These are phyloP conservation scores for Leucoraja ocellata DNA, from an alignment of 2,797 vertebrate species.

Conservation along the genomic window DNA sequence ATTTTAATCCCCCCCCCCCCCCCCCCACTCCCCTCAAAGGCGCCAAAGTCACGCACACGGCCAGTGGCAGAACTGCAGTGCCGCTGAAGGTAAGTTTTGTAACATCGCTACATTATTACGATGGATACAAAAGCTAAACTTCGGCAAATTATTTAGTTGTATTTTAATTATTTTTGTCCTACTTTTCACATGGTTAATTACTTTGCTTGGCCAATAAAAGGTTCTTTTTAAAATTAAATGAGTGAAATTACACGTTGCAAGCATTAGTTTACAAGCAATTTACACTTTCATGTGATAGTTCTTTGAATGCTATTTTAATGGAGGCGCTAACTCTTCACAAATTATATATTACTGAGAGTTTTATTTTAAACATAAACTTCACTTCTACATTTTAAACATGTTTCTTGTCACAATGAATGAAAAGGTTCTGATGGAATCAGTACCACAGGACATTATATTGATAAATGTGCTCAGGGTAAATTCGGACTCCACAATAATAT, in stretches of 20 bases:
- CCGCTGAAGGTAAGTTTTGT: too few species aligned
- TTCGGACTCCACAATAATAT: neutral
- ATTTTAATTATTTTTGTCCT: too few species aligned
- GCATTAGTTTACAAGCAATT: neutral
- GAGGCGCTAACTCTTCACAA: neutral
- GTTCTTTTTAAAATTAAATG: neutral
- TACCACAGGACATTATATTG: neutral
- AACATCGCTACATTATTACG: too few species aligned
- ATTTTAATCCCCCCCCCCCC: too few species aligned
- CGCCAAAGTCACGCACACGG: too few species aligned
- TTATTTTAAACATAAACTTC: neutral
- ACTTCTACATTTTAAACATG: neutral
- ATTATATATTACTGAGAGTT: neutral
- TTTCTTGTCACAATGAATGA: neutral
- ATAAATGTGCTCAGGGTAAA: neutral
- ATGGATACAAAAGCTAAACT: too few species aligned
- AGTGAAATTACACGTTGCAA: neutral
- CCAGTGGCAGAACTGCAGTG: too few species aligned
- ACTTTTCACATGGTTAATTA: neutral
- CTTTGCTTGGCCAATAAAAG: neutral
- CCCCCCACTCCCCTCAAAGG: too few species aligned
- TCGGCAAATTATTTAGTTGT: too few species aligned
- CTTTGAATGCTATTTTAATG: neutral
- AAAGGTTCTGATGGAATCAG: neutral
- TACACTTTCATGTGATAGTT: neutral